phyloP scores from a whole-genome alignment of 2,888 invertebrate species.

The Macroteleia sp. region DNA sequence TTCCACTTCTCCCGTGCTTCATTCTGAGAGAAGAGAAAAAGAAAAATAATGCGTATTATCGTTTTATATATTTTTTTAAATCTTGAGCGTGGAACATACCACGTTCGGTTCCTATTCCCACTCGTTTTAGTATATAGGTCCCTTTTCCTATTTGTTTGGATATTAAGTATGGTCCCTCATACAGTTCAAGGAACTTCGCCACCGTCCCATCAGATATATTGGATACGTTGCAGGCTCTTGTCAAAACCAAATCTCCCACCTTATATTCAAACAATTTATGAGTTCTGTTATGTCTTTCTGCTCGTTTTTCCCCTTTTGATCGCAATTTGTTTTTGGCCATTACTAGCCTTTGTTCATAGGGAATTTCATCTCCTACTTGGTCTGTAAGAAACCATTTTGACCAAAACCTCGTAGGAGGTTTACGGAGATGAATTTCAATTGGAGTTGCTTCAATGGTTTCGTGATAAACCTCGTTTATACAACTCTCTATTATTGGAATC shows the following conservation, averaged over 20 bases:
- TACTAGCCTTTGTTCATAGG: background rate
- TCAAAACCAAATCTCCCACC: background rate
- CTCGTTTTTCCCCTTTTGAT: background rate
- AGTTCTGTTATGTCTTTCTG: background rate
- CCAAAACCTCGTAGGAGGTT: background rate
- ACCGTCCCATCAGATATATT: background rate
- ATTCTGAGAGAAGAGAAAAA: no score
- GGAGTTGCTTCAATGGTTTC: constrained; percentile 4
- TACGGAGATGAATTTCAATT: background rate
- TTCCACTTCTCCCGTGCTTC: no score
- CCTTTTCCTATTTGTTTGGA: no score
- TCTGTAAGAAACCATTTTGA: background rate
- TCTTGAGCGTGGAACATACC: background rate
- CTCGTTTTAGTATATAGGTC: no score
- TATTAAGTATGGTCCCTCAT: background rate
- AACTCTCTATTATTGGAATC: background rate
- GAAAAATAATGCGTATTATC: no score
- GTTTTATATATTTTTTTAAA: background rate
- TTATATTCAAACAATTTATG: background rate
- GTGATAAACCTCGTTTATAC: constrained; percentile 3
- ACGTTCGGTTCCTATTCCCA: background rate
- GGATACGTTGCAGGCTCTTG: background rate
- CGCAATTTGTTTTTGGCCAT: background rate
- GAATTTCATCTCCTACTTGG: background rate
- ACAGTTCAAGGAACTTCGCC: background rate